These are phyloP conservation scores for Eupsittula cactorum DNA, from an alignment of 2,113 vertebrate genomes.

Conservation along the genomic window DNA sequence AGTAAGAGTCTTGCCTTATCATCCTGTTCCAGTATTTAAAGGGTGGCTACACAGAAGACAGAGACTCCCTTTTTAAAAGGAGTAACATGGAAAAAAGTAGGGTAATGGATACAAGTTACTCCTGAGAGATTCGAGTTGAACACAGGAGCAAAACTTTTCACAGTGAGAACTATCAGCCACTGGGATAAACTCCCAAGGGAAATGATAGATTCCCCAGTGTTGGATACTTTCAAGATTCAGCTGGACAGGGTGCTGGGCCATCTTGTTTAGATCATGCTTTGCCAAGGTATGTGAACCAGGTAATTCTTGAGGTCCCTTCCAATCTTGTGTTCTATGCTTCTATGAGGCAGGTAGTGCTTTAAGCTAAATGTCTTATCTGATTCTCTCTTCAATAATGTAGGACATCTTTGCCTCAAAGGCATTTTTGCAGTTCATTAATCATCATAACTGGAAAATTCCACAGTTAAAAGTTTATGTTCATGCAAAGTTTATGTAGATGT, in stretches of 20 bases:
- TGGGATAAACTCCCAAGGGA: neutral
- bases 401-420: neutral
- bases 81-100: neutral
- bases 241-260: neutral
- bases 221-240: neutral
- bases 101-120: neutral
- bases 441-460: neutral
- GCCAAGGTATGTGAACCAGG: neutral
- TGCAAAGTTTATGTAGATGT: neutral
- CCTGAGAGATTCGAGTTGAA: neutral
- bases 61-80: neutral
- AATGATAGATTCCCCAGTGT: neutral
- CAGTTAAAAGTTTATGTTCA: neutral
- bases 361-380: neutral
- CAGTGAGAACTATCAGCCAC: neutral
- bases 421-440: conserved; percentile 10
- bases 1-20: neutral
- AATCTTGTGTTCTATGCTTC: neutral
- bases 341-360: neutral
- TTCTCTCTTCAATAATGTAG: neutral
- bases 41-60: neutral
- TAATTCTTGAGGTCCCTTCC: neutral
- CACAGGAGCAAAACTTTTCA: neutral
- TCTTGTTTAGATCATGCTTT: neutral
- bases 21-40: neutral